Conservation (phyloP, 2,888 invertebrate genomes). For the Pollenia griseotomentosa region DNA sequence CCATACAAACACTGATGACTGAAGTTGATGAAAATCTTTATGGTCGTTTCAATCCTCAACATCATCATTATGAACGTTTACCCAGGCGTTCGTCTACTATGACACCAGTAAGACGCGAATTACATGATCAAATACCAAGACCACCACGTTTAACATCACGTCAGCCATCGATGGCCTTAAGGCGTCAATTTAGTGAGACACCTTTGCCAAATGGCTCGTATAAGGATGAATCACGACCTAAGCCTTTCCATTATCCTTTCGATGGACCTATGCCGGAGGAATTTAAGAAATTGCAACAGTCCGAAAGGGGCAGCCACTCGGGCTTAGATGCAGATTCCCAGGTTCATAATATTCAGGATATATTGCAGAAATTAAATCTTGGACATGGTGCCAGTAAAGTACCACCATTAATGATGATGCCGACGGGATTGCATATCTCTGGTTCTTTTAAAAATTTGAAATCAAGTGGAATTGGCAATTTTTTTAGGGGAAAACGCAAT, state of each 20-base stretch:
- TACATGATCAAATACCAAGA: slow-evolving; percentile 80
- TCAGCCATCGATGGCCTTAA: slow-evolving; percentile 76
- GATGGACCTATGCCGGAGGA: slow-evolving; percentile 82
- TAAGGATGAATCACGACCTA: slow-evolving; percentile 79
- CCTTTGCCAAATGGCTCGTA: slow-evolving; percentile 62
- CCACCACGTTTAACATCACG: slow-evolving; percentile 80
- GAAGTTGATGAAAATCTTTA: slow-evolving; percentile 63
- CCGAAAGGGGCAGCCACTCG: slow-evolving; percentile 40
- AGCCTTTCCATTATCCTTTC: slow-evolving; percentile 83
- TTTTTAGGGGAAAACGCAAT: slow-evolving; percentile 81
- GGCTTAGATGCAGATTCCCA: slow-evolving; percentile 15
- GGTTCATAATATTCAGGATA: slow-evolving; percentile 83
- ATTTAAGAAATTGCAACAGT: slow-evolving; percentile 78
- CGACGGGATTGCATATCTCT: slow-evolving; percentile 81
- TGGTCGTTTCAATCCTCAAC: slow-evolving; percentile 47
- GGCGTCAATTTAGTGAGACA: slow-evolving; percentile 78
- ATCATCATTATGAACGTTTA: slow-evolving; percentile 80
- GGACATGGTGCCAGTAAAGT: slow-evolving; percentile 69
- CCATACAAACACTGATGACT: slow-evolving; percentile 58
- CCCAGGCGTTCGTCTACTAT: slow-evolving; percentile 81
- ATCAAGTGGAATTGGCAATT: slow-evolving; percentile 81
- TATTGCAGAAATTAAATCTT: slow-evolving; percentile 80
- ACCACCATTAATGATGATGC: slow-evolving; percentile 79
- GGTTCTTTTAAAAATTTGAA: slow-evolving; percentile 83
- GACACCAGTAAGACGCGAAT: slow-evolving; percentile 79